Evolutionary conservation across 30 jellyfish, hydroid and myxozoan genomes (phyloP).

Genomic region (Rhopilema esculentum): DNA sequence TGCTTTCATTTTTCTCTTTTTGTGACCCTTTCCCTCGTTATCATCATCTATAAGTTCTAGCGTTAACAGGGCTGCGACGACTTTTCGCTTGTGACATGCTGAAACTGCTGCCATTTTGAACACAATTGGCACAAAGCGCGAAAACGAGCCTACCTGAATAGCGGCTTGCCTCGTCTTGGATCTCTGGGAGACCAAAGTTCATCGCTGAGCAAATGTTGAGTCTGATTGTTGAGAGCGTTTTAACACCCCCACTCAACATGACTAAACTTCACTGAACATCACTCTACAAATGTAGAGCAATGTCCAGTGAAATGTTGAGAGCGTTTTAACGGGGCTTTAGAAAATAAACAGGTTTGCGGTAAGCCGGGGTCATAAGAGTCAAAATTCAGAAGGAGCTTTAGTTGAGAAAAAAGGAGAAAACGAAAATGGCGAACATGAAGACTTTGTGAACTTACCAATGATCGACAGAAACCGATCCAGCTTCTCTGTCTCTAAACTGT

Average conservation of each 20-base stretch:
- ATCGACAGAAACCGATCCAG: not conserved
- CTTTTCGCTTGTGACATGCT: not conserved
- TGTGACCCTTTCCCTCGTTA: not conserved
- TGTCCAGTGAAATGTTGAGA: not conserved
- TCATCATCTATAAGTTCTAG: not conserved
- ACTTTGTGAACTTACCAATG: not conserved
- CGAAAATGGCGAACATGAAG: not conserved
- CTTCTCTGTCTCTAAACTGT: not conserved
- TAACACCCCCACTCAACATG: not conserved
- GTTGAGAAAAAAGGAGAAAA: not conserved
- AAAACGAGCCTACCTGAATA: not conserved
- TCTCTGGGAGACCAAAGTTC: not conserved
- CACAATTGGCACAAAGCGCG: not conserved
- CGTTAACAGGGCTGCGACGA: conserved; percentile 5
- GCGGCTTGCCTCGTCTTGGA: not conserved
- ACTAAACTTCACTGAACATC: not conserved
- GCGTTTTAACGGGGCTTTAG: not conserved
- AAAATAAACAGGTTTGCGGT: not conserved
- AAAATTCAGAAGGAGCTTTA: not conserved
- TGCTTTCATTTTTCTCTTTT: conserved; percentile 14
- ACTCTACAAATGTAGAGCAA: not conserved
- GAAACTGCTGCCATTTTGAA: not conserved
- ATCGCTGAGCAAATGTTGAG: not conserved
- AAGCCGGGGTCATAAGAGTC: not conserved
- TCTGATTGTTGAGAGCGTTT: not conserved